phyloP scores from a whole-genome alignment of 2,797 vertebrate genomes.

The Manis crassicaudata region DNA sequence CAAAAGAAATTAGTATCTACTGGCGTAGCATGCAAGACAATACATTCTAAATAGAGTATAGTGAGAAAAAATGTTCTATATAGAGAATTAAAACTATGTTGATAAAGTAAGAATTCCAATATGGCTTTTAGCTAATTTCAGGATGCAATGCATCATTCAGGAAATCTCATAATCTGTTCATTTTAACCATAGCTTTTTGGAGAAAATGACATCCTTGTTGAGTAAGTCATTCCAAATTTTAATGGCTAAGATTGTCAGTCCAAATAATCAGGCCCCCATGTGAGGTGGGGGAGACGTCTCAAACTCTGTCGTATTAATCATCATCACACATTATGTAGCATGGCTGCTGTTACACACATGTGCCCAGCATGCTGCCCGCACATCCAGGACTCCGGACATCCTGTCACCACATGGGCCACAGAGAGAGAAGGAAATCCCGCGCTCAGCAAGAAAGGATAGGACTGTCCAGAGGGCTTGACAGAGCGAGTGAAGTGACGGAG shows the following conservation, averaged over 20 bases:
- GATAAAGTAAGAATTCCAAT: not conserved
- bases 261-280: not conserved
- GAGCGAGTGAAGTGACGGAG: not conserved
- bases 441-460: not conserved
- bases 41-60: slow-evolving; percentile 13
- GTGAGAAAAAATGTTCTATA: not conserved
- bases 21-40: not conserved
- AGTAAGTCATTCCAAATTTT: not conserved
- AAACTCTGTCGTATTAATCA: not conserved
- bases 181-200: not conserved
- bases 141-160: not conserved
- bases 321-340: not conserved
- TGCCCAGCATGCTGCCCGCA: not conserved
- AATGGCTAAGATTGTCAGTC: not conserved
- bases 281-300: not conserved
- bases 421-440: not conserved
- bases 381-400: not conserved
- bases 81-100: not conserved
- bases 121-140: slow-evolving; percentile 10
- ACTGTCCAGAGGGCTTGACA: no score
- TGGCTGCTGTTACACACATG: fast-evolving
- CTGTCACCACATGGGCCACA: not conserved
- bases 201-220: not conserved
- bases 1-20: not conserved
- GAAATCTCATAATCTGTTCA: not conserved